Evolutionary conservation across 2,113 vertebrate species (phyloP), one percentile per base, ranked within the genome.

Genomic region (Hyla sarda): DNA sequence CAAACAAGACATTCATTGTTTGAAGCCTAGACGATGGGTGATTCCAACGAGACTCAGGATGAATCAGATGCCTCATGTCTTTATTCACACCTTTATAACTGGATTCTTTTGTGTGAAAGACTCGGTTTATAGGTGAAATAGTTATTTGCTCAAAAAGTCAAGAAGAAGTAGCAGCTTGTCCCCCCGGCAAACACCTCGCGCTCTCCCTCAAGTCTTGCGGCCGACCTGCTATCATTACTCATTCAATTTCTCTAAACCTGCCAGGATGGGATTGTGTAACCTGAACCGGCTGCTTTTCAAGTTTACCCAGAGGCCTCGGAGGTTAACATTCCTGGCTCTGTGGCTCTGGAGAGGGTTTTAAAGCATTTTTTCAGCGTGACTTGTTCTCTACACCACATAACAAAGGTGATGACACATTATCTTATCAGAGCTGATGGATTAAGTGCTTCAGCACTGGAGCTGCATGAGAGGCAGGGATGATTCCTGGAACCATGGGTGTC

Each of bases 371-470:
- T 65, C 84, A 81, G 84, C 65, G 30, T 81, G 84, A 85, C 74
- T 85, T 71, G 75, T 41, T 41, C 60, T 50, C 14, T 71, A 25
- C 13, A 23, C 67, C 48, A 67, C 75, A 79, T 56, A 86, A 69
- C 84, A 81, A 65, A 85, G 84, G 76, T 58, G 84, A 81, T 81
- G 84, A 86, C 76, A 80, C 65, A 30, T 62, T 56, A 79, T 80
- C 84, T 72, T 80, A 81, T 86, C 84, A 60, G n/a, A 30, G n/a
- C 6, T 28, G 62, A 86, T 81, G 76, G 76, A 86, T 86, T 25
- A 72, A 80, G 65, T 47, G 73, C 60, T 71, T 86, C 65, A 47
- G 81, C 60, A 48, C 13, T 17, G 23, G 30, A 28, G 76, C 23
- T 23, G 32, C 48, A 32, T 5, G 12, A 28, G 56, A 48, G 23